Evolutionary conservation across 2,113 vertebrate genomes (phyloP).

Genomic region (Halcyon senegalensis): DNA sequence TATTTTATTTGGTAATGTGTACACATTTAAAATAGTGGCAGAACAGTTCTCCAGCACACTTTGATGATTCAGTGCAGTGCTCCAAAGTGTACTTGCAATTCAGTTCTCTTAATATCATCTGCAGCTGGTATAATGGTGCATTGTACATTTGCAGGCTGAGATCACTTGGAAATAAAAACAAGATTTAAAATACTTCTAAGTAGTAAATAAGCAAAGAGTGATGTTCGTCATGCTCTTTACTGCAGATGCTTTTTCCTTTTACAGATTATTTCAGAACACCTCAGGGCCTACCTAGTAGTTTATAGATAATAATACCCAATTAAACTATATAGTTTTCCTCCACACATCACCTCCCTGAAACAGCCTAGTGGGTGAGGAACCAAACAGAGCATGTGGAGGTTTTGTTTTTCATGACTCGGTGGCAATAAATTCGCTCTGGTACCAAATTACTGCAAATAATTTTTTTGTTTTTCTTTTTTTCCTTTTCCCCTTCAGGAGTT

Average conservation of each 20-base stretch:
- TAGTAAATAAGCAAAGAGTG: background rate
- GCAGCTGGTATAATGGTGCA: background rate
- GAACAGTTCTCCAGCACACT: background rate
- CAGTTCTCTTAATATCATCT: background rate
- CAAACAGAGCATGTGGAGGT: background rate
- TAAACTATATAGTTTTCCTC: background rate
- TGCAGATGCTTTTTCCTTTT: background rate
- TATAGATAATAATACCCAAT: slow-evolving; percentile 15
- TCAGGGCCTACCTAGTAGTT: background rate
- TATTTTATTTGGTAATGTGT: background rate
- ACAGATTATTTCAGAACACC: background rate
- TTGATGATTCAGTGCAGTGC: background rate
- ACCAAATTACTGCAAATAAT: background rate
- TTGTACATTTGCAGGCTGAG: slow-evolving; percentile 6
- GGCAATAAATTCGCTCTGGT: background rate
- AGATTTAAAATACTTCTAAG: slow-evolving; percentile 24
- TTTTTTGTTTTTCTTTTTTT: background rate
- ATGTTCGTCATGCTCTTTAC: background rate
- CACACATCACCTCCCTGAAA: background rate
- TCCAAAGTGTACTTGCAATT: background rate
- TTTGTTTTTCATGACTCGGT: slow-evolving; percentile 16
- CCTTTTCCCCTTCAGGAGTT: background rate
- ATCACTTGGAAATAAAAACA: slow-evolving; percentile 6
- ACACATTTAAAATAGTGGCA: background rate
- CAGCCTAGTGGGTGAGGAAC: background rate